A percentile compares a stretch with the other conserved stretches of the same genome.
phyloP scores from a whole-genome alignment of 2,888 invertebrate genomes.

The Carabus problematicus region DNA sequence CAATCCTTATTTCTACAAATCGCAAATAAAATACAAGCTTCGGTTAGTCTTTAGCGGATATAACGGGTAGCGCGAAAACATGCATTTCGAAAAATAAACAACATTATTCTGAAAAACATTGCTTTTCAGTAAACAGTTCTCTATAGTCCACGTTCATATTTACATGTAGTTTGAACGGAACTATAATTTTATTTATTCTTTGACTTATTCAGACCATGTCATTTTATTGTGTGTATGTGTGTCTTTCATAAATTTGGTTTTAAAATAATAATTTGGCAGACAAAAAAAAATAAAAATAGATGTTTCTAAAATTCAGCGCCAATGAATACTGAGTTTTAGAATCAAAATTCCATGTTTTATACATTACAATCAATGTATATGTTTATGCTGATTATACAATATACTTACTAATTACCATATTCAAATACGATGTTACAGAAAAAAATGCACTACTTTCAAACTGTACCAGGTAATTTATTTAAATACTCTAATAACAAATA shows the following conservation, averaged over 20 bases:
- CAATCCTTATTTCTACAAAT: conserved; percentile 76
- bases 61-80: conserved; percentile 26
- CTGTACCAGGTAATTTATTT: neutral
- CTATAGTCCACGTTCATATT: neutral
- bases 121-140: neutral
- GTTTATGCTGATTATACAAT: conserved; percentile 35
- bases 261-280: neutral
- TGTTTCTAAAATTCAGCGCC: neutral
- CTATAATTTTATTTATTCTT: too few species aligned
- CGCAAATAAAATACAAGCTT: conserved; percentile 54
- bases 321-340: too few species aligned
- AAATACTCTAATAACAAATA: neutral
- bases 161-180: too few species aligned
- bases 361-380: neutral
- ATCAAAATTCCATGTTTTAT: neutral
- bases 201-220: neutral
- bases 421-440: conserved; percentile 11
- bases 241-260: neutral
- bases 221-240: neutral
- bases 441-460: neutral
- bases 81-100: conserved; percentile 25
- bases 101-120: neutral
- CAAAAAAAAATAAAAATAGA: neutral
- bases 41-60: conserved; percentile 57
- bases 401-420: neutral